Percentiles rank a stretch among this genome's conserved stretches.
Conservation (phyloP, 37 sponge, comb jelly and placozoan species). For the Tethya wilhelma region DNA sequence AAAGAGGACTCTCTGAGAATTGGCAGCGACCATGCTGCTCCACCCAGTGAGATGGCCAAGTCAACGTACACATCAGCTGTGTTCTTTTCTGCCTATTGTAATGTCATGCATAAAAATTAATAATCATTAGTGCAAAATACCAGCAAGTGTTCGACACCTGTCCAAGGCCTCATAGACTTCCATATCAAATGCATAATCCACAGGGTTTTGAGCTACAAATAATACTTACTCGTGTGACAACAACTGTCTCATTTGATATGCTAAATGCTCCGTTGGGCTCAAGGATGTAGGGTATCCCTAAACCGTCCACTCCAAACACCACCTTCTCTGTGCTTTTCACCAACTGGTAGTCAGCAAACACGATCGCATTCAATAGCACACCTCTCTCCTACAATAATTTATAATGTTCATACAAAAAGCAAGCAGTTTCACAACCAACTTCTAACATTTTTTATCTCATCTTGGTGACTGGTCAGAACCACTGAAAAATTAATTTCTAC, state of each 20-base stretch:
- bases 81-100: constrained; percentile 4
- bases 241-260: not conserved
- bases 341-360: constrained; percentile 22
- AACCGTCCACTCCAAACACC: constrained; percentile 22
- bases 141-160: no score
- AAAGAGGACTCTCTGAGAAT: constrained; percentile 38
- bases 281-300: constrained; percentile 4
- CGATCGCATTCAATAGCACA: constrained; percentile 40
- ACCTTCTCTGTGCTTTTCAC: not conserved
- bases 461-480: no score
- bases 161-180: no score
- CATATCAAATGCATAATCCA: no score
- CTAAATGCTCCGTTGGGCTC: constrained; percentile 27
- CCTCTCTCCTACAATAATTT: not conserved
- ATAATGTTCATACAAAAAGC: not conserved
- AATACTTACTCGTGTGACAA: constrained; percentile 22
- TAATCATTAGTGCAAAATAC: not conserved
- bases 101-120: not conserved
- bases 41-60: constrained; percentile 18
- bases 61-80: constrained; percentile 30
- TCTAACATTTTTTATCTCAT: no score
- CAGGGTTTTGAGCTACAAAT: not conserved
- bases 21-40: constrained; percentile 35
- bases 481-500: no score
- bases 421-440: no score